phyloP scores from a whole-genome alignment of 2,797 vertebrate species.

The Eremophila alpestris region DNA sequence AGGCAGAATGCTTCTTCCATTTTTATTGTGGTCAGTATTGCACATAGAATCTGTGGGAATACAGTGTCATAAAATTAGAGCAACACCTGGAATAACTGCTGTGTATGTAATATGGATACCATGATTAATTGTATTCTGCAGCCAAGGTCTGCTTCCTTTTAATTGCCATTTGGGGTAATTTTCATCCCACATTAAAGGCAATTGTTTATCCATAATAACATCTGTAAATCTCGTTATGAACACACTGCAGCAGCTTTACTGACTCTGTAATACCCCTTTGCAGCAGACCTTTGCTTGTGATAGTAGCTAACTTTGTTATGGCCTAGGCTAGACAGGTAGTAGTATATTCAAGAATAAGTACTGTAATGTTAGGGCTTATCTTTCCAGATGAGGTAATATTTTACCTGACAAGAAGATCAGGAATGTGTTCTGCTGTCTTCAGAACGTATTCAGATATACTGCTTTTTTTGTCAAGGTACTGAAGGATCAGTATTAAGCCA shows the following conservation, averaged over 20 bases:
- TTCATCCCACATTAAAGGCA: not conserved
- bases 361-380: not conserved
- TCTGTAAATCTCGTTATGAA: not conserved
- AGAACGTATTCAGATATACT: constrained; percentile 29
- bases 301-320: not conserved
- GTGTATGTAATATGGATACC: not conserved
- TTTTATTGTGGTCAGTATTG: not conserved
- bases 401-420: not conserved
- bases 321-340: not conserved
- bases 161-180: not conserved
- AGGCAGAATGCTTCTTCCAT: not conserved
- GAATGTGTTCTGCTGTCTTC: not conserved
- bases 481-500: not conserved
- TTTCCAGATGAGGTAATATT: constrained; percentile 35
- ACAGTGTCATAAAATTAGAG: not conserved
- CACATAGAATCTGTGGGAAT: not conserved
- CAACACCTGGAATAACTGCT: not conserved
- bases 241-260: not conserved
- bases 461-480: not conserved
- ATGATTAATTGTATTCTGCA: not conserved
- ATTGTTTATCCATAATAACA: not conserved
- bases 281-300: not conserved
- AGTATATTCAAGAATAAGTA: not conserved
- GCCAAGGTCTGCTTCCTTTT: not conserved
- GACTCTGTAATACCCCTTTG: not conserved